phyloP scores from a whole-genome alignment of 2,797 vertebrate species.

The Gymnopithys bicolor region DNA sequence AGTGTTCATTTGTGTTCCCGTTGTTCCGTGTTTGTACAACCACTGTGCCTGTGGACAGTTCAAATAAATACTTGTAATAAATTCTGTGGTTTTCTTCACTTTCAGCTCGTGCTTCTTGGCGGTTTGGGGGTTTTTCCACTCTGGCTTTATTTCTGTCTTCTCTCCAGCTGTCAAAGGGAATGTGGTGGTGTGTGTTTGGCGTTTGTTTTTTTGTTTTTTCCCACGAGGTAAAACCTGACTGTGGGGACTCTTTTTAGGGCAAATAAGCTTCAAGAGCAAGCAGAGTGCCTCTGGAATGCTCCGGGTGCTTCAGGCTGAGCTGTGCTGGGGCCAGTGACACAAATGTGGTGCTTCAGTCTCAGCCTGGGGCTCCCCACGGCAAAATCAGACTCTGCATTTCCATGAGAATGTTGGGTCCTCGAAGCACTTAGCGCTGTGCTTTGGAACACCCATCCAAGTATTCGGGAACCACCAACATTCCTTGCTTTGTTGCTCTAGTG shows the following conservation, averaged over 20 bases:
- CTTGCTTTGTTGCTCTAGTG: conserved; percentile 39
- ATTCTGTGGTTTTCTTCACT: conserved; percentile 26
- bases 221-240: not conserved
- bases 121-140: not conserved
- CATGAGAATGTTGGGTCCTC: not conserved
- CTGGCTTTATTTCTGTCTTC: not conserved
- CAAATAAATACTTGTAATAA: not conserved
- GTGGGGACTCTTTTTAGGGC: not conserved
- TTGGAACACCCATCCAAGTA: not conserved
- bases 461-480: not conserved
- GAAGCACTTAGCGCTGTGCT: not conserved
- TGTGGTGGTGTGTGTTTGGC: not conserved
- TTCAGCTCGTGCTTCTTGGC: not conserved
- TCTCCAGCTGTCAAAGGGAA: not conserved
- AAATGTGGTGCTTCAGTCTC: not conserved
- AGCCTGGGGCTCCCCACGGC: not conserved
- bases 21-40: conserved; percentile 22
- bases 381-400: not conserved
- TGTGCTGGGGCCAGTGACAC: not conserved
- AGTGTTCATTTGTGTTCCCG: conserved; percentile 61
- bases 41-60: not conserved
- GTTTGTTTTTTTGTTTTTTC: not conserved
- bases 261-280: not conserved
- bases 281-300: not conserved
- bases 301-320: not conserved